phyloP scores from a whole-genome alignment of 2,113 vertebrate genomes.

The Brachirus orientalis region DNA sequence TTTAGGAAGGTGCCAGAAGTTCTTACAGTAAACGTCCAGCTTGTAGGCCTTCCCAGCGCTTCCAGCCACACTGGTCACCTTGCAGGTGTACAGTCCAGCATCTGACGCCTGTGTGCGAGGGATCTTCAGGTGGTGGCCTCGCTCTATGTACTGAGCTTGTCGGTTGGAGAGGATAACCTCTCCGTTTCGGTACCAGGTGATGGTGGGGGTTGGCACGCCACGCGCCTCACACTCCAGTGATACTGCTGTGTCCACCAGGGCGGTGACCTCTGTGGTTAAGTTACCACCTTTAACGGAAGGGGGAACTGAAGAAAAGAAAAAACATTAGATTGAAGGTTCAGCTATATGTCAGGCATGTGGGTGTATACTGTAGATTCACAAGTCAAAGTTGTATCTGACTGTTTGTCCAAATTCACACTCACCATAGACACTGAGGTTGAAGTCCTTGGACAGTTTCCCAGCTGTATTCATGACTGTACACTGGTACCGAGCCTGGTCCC shows the following conservation, averaged over 20 bases:
- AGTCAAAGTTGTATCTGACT: no score
- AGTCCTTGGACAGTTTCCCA: constrained; percentile 90
- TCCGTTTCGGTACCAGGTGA: constrained; percentile 91
- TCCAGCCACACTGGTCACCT: constrained; percentile 85
- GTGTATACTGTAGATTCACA: no score
- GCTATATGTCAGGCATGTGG: no score
- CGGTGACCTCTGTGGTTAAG: constrained; percentile 83
- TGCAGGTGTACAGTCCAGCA: constrained; percentile 87
- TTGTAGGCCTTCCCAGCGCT: constrained; percentile 85
- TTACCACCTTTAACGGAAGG: constrained; percentile 94
- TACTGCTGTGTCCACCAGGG: constrained; percentile 83
- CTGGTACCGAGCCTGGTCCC: constrained; percentile 93
- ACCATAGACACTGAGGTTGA: constrained; percentile 89
- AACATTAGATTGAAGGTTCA: no score
- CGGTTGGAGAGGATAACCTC: constrained; percentile 81
- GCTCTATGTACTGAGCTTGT: constrained; percentile 86
- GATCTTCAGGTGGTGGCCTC: constrained; percentile 91
- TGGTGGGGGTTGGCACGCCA: constrained; percentile 88
- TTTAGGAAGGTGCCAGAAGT: no score
- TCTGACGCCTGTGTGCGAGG: constrained; percentile 85
- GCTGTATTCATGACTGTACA: constrained; percentile 89
- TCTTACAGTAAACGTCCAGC: constrained; percentile 91
- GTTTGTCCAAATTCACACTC: constrained; percentile 42
- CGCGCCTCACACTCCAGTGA: constrained; percentile 91
- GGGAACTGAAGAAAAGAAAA: constrained; percentile 80